Conservation (phyloP, 2,113 vertebrate species). For the Euleptes europaea region DNA sequence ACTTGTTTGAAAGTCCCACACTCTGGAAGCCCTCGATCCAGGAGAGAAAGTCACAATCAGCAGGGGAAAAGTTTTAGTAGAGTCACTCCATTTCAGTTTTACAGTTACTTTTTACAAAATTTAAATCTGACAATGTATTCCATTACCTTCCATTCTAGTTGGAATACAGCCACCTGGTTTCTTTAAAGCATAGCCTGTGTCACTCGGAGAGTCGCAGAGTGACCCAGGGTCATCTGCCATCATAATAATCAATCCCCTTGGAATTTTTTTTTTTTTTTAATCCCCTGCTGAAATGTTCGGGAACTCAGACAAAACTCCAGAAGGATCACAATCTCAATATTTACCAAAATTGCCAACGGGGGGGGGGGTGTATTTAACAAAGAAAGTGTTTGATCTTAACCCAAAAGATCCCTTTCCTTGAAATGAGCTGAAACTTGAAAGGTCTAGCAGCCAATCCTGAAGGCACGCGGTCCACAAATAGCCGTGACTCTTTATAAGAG, state of each 20-base stretch:
- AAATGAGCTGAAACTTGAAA: background rate
- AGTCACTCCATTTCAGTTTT: slow-evolving; percentile 9
- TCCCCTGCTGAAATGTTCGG: background rate
- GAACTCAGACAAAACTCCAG: accelerated
- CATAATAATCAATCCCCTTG: accelerated
- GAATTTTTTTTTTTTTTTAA: background rate
- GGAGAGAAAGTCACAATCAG: background rate
- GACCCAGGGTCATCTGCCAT: background rate
- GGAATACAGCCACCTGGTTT: background rate
- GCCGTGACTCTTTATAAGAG: accelerated
- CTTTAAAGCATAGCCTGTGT: background rate
- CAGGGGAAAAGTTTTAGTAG: background rate
- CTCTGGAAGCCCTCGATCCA: background rate
- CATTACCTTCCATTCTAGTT: slow-evolving; percentile 55
- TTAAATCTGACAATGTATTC: background rate
- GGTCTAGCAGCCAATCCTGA: background rate
- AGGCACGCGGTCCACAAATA: accelerated
- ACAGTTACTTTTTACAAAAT: slow-evolving; percentile 17
- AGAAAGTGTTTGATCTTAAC: background rate
- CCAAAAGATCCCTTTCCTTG: background rate
- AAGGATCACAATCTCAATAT: background rate
- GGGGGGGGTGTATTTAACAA: background rate
- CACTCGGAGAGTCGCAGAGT: accelerated
- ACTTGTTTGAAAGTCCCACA: background rate
- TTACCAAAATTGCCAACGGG: accelerated